Conservation (phyloP, 2,797 vertebrate species). For the Phaenicophaeus curvirostris region DNA sequence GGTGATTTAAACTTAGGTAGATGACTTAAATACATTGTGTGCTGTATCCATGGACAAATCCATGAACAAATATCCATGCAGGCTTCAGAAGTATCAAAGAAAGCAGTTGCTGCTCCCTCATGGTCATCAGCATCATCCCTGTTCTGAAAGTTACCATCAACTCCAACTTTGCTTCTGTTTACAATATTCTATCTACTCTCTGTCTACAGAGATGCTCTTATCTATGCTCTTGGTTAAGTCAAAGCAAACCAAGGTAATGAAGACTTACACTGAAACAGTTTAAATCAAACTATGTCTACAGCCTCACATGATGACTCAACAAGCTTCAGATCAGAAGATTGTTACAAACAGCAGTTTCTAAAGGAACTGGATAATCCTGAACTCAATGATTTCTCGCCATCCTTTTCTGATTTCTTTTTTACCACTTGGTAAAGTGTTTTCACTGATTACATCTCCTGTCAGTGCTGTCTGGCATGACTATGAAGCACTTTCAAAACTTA, state of each 20-base stretch:
- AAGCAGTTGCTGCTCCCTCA: conserved; percentile 42
- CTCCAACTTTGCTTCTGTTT: neutral
- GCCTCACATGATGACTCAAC: neutral
- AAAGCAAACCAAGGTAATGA: neutral
- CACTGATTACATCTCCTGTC: neutral
- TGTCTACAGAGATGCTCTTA: neutral
- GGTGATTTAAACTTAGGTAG: neutral
- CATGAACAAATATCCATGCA: neutral
- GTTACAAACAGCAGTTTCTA: neutral
- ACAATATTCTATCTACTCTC: rapidly evolving
- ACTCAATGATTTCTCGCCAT: neutral
- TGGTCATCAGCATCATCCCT: conserved; percentile 9
- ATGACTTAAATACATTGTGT: neutral
- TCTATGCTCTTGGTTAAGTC: neutral
- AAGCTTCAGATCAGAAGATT: neutral
- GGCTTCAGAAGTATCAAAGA: neutral
- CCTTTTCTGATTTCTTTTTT: neutral
- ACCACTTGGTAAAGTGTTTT: neutral
- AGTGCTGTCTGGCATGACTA: neutral
- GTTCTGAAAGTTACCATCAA: neutral
- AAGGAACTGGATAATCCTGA: neutral
- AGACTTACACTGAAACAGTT: neutral
- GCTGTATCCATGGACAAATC: neutral
- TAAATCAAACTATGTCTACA: neutral
- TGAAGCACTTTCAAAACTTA: neutral